Evolutionary conservation across 2,888 invertebrate species (phyloP), one percentile per base, ranked within the genome.

Genomic region (Tiliacea citrago): DNA sequence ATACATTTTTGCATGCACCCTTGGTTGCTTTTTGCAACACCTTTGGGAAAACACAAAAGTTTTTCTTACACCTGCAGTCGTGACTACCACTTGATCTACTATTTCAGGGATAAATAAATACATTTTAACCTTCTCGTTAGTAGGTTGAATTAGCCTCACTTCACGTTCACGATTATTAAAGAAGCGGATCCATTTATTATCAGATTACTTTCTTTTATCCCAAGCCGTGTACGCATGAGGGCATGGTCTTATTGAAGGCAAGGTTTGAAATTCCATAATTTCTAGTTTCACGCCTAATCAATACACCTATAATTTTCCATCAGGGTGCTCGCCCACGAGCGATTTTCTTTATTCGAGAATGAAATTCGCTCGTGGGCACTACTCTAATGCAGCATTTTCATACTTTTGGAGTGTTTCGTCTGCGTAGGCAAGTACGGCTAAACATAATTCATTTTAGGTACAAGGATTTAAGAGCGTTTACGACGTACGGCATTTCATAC

Each of bases 151-250:
- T 39, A 2, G 39, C 39, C 39, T 39, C 45, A 2, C n/a, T 68
- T 68, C 18, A 18, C 13, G 18, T 68, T 35, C n/a, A 39, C 35
- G 3, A 13, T 29, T 29, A n/a, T 69, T 35, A 39, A 16, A 68
- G 29, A 68, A 68, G n/a, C 18, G 12, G 18, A n/a, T 47, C 12
- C 68, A 35, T n/a, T 68, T 13, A 39, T 68, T 35, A 68, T 69
- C 24, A 65, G 42, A 45, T 67, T 9, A 21, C 5, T 21, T 63
- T 21, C 0, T n/a, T 53, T 55, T 63, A 16, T 65, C 7, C 7
- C 10, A 16, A 29, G 21, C 21, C 45, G 13, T 21, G 29, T 39
- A 18, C 6, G 24, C 29, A 35, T 21, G 8, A 61, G 29, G 45
- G 21, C 16, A 42, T 63, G 42, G 6, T 42, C 21, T 63, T 63